Base-by-base conservation (phyloP, 1,140 invertebrate species). In the Acromyrmex heyeri region DNA sequence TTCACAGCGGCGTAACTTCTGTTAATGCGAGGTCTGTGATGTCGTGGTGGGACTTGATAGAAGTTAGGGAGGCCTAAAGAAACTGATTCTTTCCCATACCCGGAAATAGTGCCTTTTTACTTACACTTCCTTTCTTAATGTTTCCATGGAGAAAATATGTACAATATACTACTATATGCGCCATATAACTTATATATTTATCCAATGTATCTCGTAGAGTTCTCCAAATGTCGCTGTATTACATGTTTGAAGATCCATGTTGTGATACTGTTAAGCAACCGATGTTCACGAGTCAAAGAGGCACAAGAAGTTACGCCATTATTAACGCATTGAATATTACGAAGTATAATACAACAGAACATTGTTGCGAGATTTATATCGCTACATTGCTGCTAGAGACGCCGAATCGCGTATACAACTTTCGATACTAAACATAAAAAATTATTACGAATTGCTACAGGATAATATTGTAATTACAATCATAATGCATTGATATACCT, bases 91-190 rank as follows among this genome's bases (percentile, higher is more conserved):
- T 91, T 91, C 79, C 67, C 82, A 88, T 76, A 87, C 85, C 87
- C 87, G 86, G 57, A 91, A 88, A 91, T 90, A 91, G 90, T 91
- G 90, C 90, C 90, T 91, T 91, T 91, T 91, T 88, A 91, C 89
- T 91, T 91, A 77, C 87, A 90, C 70, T 91, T 90, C 78, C 90
- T 87, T 91, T 91, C 67, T 86, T 88, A 65, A 88, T 86, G 90
- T 86, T 73, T 82, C 27, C 79, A 88, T 85, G 86, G 55, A 55
- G 59, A 79, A 87, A 48, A 79, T 83, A 85, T 85, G 78, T 87
- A 87, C 62, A 87, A 44, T 90, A 90, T 90, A 90, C 30, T 79
- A 83, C 24, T 59, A 87, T 78, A 73, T 70, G 57, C 81, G 69
- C 81, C 67, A 81, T 70, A 81, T 57, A 21, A 81, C 48, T 79